A percentile compares a stretch with the other conserved stretches of the same genome.
Conservation (phyloP, 1,140 invertebrate species). For the Amphibalanus amphitrite region DNA sequence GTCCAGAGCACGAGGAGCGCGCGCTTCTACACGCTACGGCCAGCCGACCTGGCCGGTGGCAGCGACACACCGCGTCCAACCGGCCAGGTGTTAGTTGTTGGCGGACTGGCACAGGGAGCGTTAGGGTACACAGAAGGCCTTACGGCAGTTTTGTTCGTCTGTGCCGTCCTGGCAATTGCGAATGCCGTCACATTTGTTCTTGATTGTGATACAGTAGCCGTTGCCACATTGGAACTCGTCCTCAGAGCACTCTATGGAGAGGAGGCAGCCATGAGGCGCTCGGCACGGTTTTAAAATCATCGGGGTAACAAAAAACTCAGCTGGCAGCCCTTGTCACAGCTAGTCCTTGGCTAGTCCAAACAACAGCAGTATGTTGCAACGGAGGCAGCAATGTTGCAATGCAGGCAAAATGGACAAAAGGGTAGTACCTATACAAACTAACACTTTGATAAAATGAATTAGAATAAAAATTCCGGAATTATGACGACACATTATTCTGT, state of each 20-base stretch:
- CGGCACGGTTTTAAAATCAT: too few species aligned
- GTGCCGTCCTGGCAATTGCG: constrained; percentile 11
- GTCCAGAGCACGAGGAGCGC: neutral
- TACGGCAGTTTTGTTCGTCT: neutral
- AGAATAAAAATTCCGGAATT: too few species aligned
- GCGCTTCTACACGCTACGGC: neutral
- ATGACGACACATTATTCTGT: too few species aligned
- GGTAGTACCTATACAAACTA: too few species aligned
- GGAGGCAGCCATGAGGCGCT: neutral
- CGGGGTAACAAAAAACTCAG: too few species aligned
- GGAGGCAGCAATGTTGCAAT: too few species aligned
- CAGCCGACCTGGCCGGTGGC: neutral
- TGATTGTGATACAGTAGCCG: constrained; percentile 21
- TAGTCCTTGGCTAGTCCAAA: too few species aligned
- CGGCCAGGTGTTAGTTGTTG: neutral
- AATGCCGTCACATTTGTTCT: constrained; percentile 19
- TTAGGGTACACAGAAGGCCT: neutral
- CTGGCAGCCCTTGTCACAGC: too few species aligned
- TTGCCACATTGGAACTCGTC: constrained; percentile 15
- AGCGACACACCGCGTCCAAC: neutral
- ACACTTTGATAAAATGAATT: too few species aligned
- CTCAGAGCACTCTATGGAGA: constrained; percentile 9
- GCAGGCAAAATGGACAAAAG: too few species aligned
- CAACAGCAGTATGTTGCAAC: too few species aligned
- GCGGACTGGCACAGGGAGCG: neutral